Evolutionary conservation across 2,113 vertebrate species (phyloP).

Genomic region (Stegostoma tigrinum): DNA sequence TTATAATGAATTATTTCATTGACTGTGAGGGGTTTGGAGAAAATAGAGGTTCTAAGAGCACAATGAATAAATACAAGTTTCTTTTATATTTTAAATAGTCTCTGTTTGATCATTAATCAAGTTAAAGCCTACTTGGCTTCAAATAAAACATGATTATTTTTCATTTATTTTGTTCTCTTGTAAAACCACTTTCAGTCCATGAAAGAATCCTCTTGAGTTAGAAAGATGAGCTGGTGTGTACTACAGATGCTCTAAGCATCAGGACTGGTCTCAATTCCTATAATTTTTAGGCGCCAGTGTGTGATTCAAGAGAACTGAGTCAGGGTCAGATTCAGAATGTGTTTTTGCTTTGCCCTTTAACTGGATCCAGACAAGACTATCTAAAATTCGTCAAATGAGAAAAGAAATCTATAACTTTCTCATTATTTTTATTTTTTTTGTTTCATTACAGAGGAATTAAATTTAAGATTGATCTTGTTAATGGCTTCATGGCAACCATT

Average conservation of each 20-base stretch:
- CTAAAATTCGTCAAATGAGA: background rate
- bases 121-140: background rate
- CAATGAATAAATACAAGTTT: background rate
- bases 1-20: background rate
- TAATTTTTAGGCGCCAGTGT: background rate
- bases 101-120: background rate
- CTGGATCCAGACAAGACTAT: background rate
- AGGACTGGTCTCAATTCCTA: background rate
- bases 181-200: background rate
- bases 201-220: background rate
- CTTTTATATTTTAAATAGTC: background rate
- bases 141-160: background rate
- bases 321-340: background rate
- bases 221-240: background rate
- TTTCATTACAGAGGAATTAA: background rate
- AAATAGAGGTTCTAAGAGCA: background rate
- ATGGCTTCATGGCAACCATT: background rate
- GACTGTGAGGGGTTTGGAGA: background rate
- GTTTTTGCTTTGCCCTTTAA: too few relatives aligned
- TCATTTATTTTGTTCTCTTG: background rate
- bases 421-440: background rate
- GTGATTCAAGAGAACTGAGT: background rate
- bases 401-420: background rate
- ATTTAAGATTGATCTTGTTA: conserved; percentile 11
- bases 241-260: background rate